phyloP scores from a whole-genome alignment of 2,888 invertebrate species.

The Podotricha telesiphe region DNA sequence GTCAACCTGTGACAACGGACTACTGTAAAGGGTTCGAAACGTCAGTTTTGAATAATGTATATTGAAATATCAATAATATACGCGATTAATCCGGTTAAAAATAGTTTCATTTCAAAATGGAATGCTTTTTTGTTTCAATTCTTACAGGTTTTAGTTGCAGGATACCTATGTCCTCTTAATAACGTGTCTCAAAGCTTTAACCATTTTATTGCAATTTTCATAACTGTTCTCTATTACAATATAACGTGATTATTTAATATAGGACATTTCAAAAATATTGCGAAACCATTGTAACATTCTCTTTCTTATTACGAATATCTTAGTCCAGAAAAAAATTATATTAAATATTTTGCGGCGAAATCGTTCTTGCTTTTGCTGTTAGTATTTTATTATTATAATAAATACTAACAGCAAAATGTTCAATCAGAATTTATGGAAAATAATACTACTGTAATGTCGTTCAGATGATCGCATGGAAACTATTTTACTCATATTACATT shows the following conservation, averaged over 20 bases:
- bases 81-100: no score
- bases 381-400: not conserved
- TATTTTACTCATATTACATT: not conserved
- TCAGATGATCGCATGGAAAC: not conserved
- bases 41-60: no score
- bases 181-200: no score
- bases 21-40: no score
- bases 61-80: no score
- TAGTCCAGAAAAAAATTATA: slow-evolving; percentile 16
- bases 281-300: slow-evolving; percentile 5
- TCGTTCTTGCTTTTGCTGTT: slow-evolving; percentile 5
- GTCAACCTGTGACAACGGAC: no score
- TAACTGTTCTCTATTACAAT: no score
- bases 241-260: not conserved
- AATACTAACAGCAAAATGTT: not conserved
- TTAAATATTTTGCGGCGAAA: slow-evolving; percentile 23
- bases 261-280: slow-evolving; percentile 11
- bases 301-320: slow-evolving; percentile 21
- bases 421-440: not conserved
- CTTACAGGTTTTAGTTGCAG: no score
- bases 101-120: no score
- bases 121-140: no score
- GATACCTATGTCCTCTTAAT: no score
- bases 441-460: not conserved
- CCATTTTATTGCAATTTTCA: no score